These are phyloP conservation scores for Chrysolina americana DNA, from an alignment of 2,888 invertebrate genomes.

Conservation along the genomic window DNA sequence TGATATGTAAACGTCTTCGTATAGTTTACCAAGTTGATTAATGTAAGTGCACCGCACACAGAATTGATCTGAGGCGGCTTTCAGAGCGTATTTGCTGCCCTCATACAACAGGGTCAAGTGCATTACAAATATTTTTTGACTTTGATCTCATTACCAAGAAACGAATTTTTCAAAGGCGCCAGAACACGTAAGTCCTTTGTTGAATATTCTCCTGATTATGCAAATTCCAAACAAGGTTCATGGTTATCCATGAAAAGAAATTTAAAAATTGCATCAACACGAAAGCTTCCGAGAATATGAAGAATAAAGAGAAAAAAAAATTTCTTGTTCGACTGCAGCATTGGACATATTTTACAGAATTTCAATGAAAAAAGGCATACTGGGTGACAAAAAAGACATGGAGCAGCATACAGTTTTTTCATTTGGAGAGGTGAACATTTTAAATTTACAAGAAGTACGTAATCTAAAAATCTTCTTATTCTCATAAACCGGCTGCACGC, in stretches of 20 bases:
- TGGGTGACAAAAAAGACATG: too few species aligned
- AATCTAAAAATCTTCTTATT: too few species aligned
- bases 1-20: background rate
- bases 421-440: too few species aligned
- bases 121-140: slow-evolving; percentile 9
- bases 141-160: slow-evolving; percentile 11
- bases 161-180: slow-evolving; percentile 1
- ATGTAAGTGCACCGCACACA: slow-evolving; percentile 2
- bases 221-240: background rate
- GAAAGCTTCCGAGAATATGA: slow-evolving; percentile 9
- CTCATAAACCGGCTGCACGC: too few species aligned
- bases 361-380: too few species aligned
- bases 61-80: background rate
- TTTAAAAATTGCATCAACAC: slow-evolving; percentile 18
- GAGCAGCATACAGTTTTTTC: too few species aligned
- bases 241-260: background rate
- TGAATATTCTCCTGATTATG: background rate
- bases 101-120: slow-evolving; percentile 4
- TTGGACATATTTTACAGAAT: too few species aligned
- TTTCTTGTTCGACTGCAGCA: too few species aligned
- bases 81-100: slow-evolving; percentile 2
- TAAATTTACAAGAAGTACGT: too few species aligned
- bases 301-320: too few species aligned
- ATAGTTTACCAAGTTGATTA: background rate
- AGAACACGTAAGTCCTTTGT: background rate